Percentiles rank a stretch among this genome's conserved stretches.
These are phyloP conservation scores for Neosilurus hyrtlii DNA, from an alignment of 2,797 vertebrate species.

Conservation along the genomic window DNA sequence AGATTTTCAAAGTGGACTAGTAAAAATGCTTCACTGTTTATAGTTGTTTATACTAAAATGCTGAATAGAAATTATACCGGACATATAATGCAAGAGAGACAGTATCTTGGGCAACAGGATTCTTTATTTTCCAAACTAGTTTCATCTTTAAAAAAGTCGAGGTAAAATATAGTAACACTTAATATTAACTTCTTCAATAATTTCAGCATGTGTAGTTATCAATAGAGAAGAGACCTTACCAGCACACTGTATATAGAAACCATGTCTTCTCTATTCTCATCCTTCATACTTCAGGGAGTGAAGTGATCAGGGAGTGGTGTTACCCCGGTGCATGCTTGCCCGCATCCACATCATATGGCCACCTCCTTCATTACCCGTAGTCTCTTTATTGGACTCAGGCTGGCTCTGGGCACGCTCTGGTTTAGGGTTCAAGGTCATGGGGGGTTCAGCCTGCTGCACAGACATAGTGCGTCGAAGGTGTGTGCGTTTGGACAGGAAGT, in stretches of 20 bases:
- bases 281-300: neutral
- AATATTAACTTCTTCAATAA: neutral
- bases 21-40: neutral
- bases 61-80: neutral
- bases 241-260: constrained; percentile 21
- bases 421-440: constrained; percentile 83
- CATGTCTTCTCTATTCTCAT: constrained; percentile 18
- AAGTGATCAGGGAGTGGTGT: constrained; percentile 74
- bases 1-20: neutral
- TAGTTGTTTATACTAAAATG: neutral
- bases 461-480: constrained; percentile 96
- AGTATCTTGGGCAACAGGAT: neutral
- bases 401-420: constrained; percentile 98
- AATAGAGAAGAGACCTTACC: constrained; percentile 19
- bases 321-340: constrained; percentile 73
- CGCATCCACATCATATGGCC: constrained; percentile 71
- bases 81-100: neutral
- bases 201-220: neutral
- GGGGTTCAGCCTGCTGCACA: constrained; percentile 93
- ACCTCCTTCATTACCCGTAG: constrained; percentile 69
- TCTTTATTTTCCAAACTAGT: neutral
- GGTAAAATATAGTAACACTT: neutral
- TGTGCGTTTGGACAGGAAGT: constrained; percentile 93
- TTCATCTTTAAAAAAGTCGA: neutral
- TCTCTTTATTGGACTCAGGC: constrained; percentile 94